phyloP scores from a whole-genome alignment of 2,797 vertebrate genomes.

The Halcyon chelicuti region DNA sequence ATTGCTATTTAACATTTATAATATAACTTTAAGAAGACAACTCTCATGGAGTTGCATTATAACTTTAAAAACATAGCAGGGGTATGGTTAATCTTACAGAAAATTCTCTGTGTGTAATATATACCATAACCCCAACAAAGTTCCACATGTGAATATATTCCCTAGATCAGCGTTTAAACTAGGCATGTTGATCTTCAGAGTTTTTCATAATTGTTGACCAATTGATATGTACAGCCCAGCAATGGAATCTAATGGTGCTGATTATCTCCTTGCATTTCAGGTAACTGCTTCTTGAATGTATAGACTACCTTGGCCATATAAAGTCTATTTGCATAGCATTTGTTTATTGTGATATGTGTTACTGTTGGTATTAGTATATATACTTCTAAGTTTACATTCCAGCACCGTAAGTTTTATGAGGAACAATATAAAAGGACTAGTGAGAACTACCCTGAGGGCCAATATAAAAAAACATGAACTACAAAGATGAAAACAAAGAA shows the following conservation, averaged over 20 bases:
- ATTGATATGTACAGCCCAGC: neutral
- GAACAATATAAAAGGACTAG: neutral
- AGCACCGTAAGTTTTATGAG: rapidly evolving
- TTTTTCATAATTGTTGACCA: neutral
- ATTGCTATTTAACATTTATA: neutral
- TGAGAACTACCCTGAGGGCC: neutral
- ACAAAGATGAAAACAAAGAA: neutral
- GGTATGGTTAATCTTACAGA: neutral
- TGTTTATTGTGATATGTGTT: neutral
- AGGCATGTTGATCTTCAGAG: neutral
- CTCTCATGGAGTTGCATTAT: neutral
- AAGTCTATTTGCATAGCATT: neutral
- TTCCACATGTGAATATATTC: neutral
- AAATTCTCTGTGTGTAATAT: neutral
- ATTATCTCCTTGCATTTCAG: neutral
- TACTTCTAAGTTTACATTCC: neutral
- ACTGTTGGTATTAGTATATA: neutral
- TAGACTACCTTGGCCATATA: neutral
- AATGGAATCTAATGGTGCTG: neutral
- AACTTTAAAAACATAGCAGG: neutral
- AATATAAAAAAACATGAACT: neutral
- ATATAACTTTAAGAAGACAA: neutral
- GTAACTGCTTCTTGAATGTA: neutral
- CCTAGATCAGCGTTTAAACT: neutral
- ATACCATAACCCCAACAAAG: neutral